Base-by-base conservation (phyloP, 92 coral and sea anemone genomes). In the Heteractis magnifica region DNA sequence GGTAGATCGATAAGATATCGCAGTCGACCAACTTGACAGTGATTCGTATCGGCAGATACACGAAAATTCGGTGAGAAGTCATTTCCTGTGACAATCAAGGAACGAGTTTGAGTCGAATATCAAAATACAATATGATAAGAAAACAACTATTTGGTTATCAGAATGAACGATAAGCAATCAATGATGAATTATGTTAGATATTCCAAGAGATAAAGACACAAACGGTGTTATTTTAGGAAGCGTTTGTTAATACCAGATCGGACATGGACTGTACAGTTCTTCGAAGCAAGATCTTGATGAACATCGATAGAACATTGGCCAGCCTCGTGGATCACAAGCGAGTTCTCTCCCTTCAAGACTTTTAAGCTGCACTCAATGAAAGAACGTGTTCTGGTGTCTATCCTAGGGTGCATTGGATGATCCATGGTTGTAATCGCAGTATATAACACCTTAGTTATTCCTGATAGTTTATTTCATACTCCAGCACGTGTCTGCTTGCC, bases 21-120 rank as follows among this genome's bases (percentile, higher is more conserved):
- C 49, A 93, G 88, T 55, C 93, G 88, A 56, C 99, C 99, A 71
- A 93, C 91, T 78, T 92, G 98, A 77, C 92, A 85, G 65, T 97
- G 99, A 52, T 89, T 91, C 8, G 94, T 90, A n/a, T 91, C 94
- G 59, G 79, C 89, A 53, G 92, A 85, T 34, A 97, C 95, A 53
- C 52, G 80, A 73, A 97, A 97, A 80, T 87, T 86, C 15, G 93
- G 94, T 15, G 92, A 90, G 72, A 84, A 81, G 15, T 90, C 92
- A 74, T 81, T 88, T 80, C 97, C 98, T 94, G 82, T 21, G 50
- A 18, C 65, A 51, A 73, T n/a, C 55, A 56, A 52, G 60, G 58
- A 26, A 15, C 65, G 16, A 76, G 14, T 48, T 23, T 11, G 78
- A 75, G 48, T 44, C 6, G 12, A 34, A 5, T 13, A 12, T 49